Evolutionary conservation across 2,888 invertebrate species (phyloP).

Genomic region (Drosophila nr. perissopoda): DNA sequence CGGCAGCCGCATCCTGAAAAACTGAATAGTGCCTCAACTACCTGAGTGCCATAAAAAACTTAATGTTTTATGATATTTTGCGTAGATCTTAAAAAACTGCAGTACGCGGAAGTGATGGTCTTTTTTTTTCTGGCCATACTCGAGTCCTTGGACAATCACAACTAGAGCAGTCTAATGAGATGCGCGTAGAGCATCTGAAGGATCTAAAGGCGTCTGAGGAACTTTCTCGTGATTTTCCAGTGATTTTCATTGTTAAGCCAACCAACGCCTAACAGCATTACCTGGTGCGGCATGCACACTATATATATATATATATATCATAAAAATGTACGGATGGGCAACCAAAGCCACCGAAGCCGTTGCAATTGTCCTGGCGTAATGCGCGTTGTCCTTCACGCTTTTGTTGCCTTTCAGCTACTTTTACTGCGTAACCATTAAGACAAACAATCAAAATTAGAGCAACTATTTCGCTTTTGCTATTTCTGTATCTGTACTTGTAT

Average conservation of each 20-base stretch:
- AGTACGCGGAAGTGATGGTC: constrained; percentile 70
- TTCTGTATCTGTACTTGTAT: constrained; percentile 8
- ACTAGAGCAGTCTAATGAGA: constrained; percentile 62
- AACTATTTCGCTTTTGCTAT: constrained; percentile 59
- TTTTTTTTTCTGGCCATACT: background rate
- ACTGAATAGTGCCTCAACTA: constrained; percentile 33
- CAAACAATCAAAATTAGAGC: constrained; percentile 81
- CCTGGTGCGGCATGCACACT: constrained; percentile 38
- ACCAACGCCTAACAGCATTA: constrained; percentile 35
- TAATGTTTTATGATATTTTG: constrained; percentile 63
- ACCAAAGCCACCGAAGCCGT: constrained; percentile 33
- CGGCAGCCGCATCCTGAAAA: constrained; percentile 25
- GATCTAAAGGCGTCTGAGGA: constrained; percentile 20
- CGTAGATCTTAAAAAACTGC: constrained; percentile 47
- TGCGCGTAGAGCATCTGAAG: constrained; percentile 8
- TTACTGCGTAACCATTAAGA: constrained; percentile 74
- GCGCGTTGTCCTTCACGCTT: constrained; percentile 69
- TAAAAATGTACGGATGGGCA: constrained; percentile 36
- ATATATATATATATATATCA: constrained; percentile 13
- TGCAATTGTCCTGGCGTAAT: constrained; percentile 59
- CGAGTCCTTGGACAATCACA: constrained; percentile 62
- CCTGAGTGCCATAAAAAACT: constrained; percentile 63
- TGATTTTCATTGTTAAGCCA: constrained; percentile 70
- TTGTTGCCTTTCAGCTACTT: constrained; percentile 65
- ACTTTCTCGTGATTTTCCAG: constrained; percentile 74